Evolutionary conservation across 1,140 invertebrate genomes (phyloP).

Genomic region (Ylistrum balloti): DNA sequence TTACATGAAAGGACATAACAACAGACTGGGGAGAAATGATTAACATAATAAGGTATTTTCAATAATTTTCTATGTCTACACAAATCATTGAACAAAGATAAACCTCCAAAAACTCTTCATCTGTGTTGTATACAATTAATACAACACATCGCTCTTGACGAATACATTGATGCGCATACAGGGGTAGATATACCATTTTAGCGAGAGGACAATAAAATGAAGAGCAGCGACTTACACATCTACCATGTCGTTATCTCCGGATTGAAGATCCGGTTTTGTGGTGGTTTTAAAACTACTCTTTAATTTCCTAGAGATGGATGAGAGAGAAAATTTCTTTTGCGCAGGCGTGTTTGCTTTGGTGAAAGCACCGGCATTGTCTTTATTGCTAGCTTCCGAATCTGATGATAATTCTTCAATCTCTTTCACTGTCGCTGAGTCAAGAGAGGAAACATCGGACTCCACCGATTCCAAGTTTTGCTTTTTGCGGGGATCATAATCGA

Average conservation of each 20-base stretch:
- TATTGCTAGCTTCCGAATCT: conserved; percentile 1
- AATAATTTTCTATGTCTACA: too few species aligned
- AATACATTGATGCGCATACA: too few species aligned
- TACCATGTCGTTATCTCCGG: background rate
- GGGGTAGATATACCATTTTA: too few species aligned
- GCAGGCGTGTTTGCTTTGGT: background rate
- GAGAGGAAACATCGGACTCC: conserved; percentile 4
- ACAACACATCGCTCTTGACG: too few species aligned
- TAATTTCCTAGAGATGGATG: background rate
- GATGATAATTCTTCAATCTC: background rate
- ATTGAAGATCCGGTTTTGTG: background rate
- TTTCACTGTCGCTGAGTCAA: background rate
- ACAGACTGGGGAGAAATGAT: too few species aligned
- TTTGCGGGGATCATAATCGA: background rate
- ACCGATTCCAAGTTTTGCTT: background rate
- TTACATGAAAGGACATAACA: too few species aligned
- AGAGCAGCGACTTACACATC: background rate
- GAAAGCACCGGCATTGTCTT: background rate
- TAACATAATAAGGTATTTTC: too few species aligned
- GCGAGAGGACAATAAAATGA: too few species aligned
- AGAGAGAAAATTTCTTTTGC: background rate
- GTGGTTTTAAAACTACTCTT: conserved; percentile 12
- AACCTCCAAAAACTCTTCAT: too few species aligned
- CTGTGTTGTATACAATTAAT: too few species aligned
- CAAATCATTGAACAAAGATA: too few species aligned